Conservation (phyloP, 2,797 vertebrate genomes). For the Premnoplex brunnescens region DNA sequence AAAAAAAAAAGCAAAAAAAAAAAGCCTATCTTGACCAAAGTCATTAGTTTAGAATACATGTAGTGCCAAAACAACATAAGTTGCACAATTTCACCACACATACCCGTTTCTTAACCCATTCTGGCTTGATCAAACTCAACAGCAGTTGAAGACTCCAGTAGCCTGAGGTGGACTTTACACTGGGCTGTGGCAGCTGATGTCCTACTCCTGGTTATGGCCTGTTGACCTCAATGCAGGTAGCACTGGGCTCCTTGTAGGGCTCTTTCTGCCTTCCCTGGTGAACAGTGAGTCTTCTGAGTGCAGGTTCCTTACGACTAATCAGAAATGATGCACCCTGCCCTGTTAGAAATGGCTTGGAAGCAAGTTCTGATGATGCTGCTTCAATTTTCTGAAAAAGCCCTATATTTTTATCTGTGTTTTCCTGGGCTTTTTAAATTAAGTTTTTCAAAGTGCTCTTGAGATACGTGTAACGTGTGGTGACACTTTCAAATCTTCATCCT, state of each 20-base stretch:
- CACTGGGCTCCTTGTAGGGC: accelerated
- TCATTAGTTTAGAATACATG: not conserved
- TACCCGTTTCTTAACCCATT: slow-evolving; percentile 44
- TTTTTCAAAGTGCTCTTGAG: not conserved
- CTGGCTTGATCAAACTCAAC: not conserved
- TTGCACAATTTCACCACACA: not conserved
- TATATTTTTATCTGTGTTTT: not conserved
- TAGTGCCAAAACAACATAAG: slow-evolving; percentile 21
- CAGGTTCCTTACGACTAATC: not conserved
- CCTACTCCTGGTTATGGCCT: not conserved
- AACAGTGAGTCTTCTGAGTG: not conserved
- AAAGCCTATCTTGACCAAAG: not conserved
- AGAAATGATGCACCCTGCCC: not conserved
- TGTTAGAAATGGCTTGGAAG: accelerated
- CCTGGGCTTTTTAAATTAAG: not conserved
- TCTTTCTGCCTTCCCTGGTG: not conserved
- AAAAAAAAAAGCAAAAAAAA: not conserved
- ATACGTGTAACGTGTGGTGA: not conserved
- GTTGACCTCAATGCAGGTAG: not conserved
- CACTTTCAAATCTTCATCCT: not conserved
- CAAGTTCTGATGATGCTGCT: not conserved
- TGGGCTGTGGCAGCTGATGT: not conserved
- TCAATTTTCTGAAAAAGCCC: not conserved
- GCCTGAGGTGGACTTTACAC: accelerated
- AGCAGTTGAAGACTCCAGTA: not conserved